A percentile compares a stretch with the other conserved stretches of the same genome.
Conservation (phyloP, 1,140 invertebrate genomes). For the Dreissena polymorpha region DNA sequence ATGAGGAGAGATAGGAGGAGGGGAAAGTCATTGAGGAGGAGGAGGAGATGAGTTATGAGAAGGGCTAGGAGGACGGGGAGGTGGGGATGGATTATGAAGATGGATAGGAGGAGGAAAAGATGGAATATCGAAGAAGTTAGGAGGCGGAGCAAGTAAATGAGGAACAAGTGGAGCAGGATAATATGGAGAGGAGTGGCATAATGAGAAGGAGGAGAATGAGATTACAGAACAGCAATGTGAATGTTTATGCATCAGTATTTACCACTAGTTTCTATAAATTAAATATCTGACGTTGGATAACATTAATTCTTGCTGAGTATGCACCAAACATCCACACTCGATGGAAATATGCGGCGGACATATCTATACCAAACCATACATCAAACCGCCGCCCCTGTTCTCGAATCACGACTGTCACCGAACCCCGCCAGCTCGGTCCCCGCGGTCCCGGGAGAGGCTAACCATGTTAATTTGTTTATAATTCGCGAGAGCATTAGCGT, state of each 20-base stretch:
- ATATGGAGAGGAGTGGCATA: neutral
- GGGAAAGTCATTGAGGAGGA: neutral
- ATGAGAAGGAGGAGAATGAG: neutral
- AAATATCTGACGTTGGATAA: no score
- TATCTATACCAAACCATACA: neutral
- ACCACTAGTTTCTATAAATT: no score
- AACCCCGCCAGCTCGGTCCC: neutral
- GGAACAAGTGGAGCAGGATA: no score
- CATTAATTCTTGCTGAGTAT: no score
- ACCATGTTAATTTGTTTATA: conserved; percentile 59
- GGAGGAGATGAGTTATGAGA: no score
- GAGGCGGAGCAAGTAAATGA: neutral
- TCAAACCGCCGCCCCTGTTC: neutral
- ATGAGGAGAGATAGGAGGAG: no score
- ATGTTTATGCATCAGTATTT: no score
- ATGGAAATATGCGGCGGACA: no score
- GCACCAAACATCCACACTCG: no score
- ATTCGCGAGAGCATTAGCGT: conserved; percentile 52
- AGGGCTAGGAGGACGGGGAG: neutral
- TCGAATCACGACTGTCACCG: neutral
- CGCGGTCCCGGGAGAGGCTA: conserved; percentile 36
- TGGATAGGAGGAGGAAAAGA: no score
- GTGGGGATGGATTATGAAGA: neutral
- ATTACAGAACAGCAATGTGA: no score
- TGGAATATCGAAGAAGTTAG: neutral